Conservation (phyloP, 2,797 vertebrate genomes). For the Malacoraja senta region DNA sequence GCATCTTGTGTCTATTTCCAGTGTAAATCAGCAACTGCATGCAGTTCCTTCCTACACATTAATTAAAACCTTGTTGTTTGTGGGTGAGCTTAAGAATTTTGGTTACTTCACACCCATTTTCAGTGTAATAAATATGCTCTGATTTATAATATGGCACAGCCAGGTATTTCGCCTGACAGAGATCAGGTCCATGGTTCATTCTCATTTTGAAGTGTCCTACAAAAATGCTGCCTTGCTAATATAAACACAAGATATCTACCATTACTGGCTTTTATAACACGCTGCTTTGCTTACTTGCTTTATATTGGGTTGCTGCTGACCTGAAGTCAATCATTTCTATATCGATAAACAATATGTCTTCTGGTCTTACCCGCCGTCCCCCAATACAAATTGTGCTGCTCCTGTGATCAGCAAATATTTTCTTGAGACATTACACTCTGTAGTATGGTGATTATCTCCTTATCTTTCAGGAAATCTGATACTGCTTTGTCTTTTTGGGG, state of each 20-base stretch:
- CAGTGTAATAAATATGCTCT: neutral
- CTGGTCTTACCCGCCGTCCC: neutral
- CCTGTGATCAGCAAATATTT: neutral
- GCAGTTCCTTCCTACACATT: neutral
- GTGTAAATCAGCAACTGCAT: too few relatives aligned
- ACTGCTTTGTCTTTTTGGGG: neutral
- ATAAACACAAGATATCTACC: neutral
- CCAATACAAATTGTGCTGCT: neutral
- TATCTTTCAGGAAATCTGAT: neutral
- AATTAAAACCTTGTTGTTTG: neutral
- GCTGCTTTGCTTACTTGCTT: too few relatives aligned
- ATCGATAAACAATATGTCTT: too few relatives aligned
- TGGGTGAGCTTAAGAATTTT: neutral
- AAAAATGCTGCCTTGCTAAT: neutral
- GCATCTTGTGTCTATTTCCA: too few relatives aligned
- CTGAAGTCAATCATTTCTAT: too few relatives aligned
- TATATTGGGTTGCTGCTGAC: too few relatives aligned
- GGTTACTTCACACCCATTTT: neutral
- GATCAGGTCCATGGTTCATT: neutral
- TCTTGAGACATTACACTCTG: neutral
- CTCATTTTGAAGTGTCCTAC: neutral
- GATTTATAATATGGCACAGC: neutral
- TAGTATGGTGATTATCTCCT: neutral
- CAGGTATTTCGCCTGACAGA: too few relatives aligned
- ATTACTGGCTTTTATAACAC: neutral